Conservation (phyloP, 2,888 invertebrate genomes). For the Graphium colonna region DNA sequence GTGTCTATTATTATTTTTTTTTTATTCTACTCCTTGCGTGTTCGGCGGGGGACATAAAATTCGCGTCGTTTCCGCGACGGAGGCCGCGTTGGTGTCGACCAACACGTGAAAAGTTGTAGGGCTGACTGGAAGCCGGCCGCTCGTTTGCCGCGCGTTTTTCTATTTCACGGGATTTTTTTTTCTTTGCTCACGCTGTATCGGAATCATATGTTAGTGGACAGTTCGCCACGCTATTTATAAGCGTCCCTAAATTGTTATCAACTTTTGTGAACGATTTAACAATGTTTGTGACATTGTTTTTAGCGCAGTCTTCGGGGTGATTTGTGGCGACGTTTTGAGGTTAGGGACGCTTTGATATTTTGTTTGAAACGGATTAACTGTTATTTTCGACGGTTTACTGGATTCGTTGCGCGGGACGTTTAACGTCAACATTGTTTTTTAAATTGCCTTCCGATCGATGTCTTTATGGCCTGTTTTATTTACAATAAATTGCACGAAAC, state of each 20-base stretch:
- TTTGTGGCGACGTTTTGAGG: constrained; percentile 27
- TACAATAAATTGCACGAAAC: too few relatives aligned
- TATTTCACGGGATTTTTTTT: constrained; percentile 50
- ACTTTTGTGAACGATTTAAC: constrained; percentile 28
- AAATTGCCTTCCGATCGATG: too few relatives aligned
- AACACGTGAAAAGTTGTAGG: constrained; percentile 66
- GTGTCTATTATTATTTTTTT: background rate
- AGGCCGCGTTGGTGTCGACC: constrained; percentile 60
- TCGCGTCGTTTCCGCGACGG: constrained; percentile 34
- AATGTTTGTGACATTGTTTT: constrained; percentile 29
- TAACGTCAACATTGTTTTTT: background rate
- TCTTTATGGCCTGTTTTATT: too few relatives aligned
- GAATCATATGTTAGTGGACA: constrained; percentile 49
- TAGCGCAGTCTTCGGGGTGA: constrained; percentile 9
- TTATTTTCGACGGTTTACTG: background rate
- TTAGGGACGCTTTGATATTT: constrained; percentile 11
- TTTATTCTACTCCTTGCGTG: constrained; percentile 23
- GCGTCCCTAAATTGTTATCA: constrained; percentile 45
- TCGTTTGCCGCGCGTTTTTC: constrained; percentile 61
- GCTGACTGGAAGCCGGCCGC: constrained; percentile 57
- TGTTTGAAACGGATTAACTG: constrained; percentile 11
- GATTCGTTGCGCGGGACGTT: background rate
- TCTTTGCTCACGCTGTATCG: constrained; percentile 49
- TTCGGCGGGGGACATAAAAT: constrained; percentile 11
- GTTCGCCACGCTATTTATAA: constrained; percentile 55